A percentile compares a stretch with the other conserved stretches of the same genome.
phyloP scores from a whole-genome alignment of 2,113 vertebrate species.

The Aplodontia rufa region DNA sequence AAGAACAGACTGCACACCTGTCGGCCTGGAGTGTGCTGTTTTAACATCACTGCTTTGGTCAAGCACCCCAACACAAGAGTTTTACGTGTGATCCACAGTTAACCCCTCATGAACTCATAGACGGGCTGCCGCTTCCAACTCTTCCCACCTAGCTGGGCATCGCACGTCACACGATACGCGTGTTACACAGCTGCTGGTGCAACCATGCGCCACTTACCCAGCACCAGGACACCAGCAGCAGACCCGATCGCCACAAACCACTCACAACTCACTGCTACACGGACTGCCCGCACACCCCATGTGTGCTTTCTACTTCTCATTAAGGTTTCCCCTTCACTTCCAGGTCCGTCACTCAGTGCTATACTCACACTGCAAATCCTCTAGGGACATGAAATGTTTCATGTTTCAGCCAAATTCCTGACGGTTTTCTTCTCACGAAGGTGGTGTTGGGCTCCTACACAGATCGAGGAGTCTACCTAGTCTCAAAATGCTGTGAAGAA shows the following conservation, averaged over 20 bases:
- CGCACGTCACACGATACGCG: too few relatives aligned
- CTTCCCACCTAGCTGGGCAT: too few relatives aligned
- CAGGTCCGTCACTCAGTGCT: background rate
- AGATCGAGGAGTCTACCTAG: background rate
- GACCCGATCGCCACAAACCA: background rate
- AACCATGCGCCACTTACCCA: background rate
- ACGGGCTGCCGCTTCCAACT: background rate
- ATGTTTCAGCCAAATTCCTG: background rate
- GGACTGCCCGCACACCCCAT: background rate
- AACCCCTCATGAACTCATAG: background rate
- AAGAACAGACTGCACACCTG: background rate
- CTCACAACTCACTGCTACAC: background rate
- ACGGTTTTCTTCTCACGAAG: background rate
- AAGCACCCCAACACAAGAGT: background rate
- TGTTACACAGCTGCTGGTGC: accelerated
- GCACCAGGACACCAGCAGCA: background rate
- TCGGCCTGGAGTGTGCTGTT: background rate
- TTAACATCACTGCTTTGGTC: background rate
- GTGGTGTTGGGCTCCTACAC: background rate
- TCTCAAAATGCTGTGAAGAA: background rate
- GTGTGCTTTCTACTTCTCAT: background rate
- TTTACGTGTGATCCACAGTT: background rate
- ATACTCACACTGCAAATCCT: background rate
- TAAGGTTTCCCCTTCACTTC: background rate
- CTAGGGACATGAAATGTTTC: background rate